Base-by-base conservation (phyloP, 1,140 invertebrate species). In the Epicauta chinensis region DNA sequence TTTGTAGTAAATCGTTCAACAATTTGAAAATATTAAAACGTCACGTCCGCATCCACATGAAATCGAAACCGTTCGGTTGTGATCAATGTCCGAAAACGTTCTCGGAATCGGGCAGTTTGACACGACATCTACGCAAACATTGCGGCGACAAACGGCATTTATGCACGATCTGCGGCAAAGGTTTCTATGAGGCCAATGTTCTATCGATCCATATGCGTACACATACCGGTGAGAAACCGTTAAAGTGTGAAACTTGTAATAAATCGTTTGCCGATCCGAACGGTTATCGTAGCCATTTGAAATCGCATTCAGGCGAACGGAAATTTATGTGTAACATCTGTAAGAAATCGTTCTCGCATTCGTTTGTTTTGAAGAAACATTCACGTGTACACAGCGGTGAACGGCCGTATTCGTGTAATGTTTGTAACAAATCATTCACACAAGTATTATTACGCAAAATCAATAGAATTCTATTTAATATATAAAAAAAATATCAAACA, bases 191-290 rank as follows among this genome's bases (percentile, higher is more conserved):
- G 50, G 51, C 56, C 12, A 59, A 59, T 32, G 54, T 62, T 23
- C 54, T 62, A 17, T 44, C 49, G 7, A 41, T 62, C 6, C 62
- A 64, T 41, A 58, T 60, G 54, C 53, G 62, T 30, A 56, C 48
- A 30, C 60, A 62, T 40, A 62, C 57, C 0, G 60, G 60, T 11
- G 79, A 78, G 56, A 73, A 73, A 53, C 70, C 73, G 2, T 67
- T 70, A 36, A 57, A 62, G 14, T 75, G 73, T 51, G 52, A 64
- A 29, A 58, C 64, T 12, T 75, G 73, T 53, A 61, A 64, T 31
- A 73, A 73, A 57, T 59, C 56, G 11, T 76, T 76, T 58, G 56
- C 67, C 5, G 68, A 68, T 40, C 65, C 65, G 11, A 69, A 66
- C 55, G 70, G 67, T 42, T 56, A 74, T 29, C 67, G 60, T 30